Evolutionary conservation across 2,797 vertebrate species (phyloP).

Genomic region (Darevskia mixta): DNA sequence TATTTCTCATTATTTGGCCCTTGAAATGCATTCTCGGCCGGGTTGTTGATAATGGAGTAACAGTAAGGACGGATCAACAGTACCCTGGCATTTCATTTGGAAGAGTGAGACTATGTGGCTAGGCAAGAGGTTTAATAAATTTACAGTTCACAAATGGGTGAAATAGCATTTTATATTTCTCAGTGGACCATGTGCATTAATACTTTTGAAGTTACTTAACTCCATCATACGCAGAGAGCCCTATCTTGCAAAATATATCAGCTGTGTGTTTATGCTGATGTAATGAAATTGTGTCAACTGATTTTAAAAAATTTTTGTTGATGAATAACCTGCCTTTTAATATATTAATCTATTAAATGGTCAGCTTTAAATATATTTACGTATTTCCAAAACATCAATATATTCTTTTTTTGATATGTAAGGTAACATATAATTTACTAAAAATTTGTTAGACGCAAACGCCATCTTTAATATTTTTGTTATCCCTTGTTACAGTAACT

Average conservation of each 20-base stretch:
- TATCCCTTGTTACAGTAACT: background rate
- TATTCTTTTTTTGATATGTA: background rate
- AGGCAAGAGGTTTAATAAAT: background rate
- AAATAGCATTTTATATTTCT: background rate
- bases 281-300: slow-evolving; percentile 20
- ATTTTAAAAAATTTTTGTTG: background rate
- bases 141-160: background rate
- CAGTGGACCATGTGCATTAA: background rate
- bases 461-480: background rate
- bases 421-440: background rate
- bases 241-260: background rate
- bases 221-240: background rate
- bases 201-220: background rate
- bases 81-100: background rate
- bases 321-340: background rate
- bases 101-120: background rate
- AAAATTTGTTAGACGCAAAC: background rate
- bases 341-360: slow-evolving; percentile 1
- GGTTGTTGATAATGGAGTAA: background rate
- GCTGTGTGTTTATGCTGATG: background rate
- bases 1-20: background rate
- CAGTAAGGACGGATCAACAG: background rate
- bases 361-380: background rate
- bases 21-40: background rate
- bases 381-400: background rate